Evolutionary conservation across 2,113 vertebrate species (phyloP).

Genomic region (Tychaedon coryphoeus): DNA sequence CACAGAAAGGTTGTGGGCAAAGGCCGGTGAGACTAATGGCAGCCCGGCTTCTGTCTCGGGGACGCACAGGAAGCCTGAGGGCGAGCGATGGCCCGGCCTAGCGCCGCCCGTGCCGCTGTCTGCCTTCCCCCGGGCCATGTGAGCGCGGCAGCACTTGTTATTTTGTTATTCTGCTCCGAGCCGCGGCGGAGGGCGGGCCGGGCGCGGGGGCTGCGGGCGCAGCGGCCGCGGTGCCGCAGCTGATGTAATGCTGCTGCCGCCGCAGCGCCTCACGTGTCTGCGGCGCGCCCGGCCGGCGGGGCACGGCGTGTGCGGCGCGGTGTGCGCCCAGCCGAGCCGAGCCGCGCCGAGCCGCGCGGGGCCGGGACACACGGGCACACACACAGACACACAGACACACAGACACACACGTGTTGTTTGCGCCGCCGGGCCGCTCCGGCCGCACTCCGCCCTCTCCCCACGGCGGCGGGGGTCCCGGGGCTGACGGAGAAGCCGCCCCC

Average conservation of each 20-base stretch:
- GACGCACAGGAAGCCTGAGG: not conserved
- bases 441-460: not conserved
- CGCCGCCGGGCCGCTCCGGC: not conserved
- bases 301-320: not conserved
- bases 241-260: constrained; percentile 46
- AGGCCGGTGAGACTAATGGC: not conserved
- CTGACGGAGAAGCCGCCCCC: not conserved
- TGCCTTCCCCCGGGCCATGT: not conserved
- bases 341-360: too few relatives aligned
- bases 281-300: not conserved
- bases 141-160: not conserved
- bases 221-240: constrained; percentile 9
- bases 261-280: not conserved
- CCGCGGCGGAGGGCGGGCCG: not conserved
- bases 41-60: accelerated
- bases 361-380: not conserved
- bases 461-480: not conserved
- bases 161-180: not conserved
- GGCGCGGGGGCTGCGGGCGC: not conserved
- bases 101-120: not conserved
- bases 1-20: not conserved
- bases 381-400: not conserved
- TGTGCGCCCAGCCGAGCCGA: not conserved
- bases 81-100: not conserved
- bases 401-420: not conserved